Evolutionary conservation across 2,797 vertebrate species (phyloP).

Genomic region (Hipposideros larvatus): DNA sequence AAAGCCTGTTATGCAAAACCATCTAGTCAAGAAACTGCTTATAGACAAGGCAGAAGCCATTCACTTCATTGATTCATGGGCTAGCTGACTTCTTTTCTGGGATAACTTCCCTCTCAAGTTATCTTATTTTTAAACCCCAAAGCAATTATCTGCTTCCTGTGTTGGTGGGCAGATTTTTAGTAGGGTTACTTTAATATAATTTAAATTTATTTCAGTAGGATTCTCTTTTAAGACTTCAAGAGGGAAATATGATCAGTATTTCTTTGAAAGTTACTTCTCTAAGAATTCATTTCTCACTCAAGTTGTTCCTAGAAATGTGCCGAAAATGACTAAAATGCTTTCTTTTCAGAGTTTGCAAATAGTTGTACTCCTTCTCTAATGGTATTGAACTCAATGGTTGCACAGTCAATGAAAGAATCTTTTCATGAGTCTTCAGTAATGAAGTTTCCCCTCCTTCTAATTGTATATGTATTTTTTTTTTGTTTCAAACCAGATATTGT

Average conservation of each 20-base stretch:
- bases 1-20: background rate
- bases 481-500: conserved; percentile 20
- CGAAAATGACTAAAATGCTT: background rate
- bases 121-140: background rate
- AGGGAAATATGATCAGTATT: conserved; percentile 7
- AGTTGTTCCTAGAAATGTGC: background rate
- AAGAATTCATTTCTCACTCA: conserved; percentile 19
- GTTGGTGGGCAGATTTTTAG: background rate
- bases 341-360: background rate
- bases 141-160: background rate
- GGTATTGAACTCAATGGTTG: background rate
- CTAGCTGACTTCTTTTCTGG: background rate
- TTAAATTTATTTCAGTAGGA: background rate
- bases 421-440: conserved; percentile 12
- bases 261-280: conserved; percentile 9
- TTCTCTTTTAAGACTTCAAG: conserved; percentile 39
- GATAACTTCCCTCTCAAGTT: background rate
- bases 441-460: background rate
- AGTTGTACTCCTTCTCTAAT: background rate
- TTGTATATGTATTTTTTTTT: background rate
- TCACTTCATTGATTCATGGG: background rate
- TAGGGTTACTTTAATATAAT: background rate
- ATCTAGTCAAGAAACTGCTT: background rate
- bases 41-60: background rate
- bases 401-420: conserved; percentile 33